Conservation (phyloP, 2,113 vertebrate genomes). For the Rhinogobius similis region DNA sequence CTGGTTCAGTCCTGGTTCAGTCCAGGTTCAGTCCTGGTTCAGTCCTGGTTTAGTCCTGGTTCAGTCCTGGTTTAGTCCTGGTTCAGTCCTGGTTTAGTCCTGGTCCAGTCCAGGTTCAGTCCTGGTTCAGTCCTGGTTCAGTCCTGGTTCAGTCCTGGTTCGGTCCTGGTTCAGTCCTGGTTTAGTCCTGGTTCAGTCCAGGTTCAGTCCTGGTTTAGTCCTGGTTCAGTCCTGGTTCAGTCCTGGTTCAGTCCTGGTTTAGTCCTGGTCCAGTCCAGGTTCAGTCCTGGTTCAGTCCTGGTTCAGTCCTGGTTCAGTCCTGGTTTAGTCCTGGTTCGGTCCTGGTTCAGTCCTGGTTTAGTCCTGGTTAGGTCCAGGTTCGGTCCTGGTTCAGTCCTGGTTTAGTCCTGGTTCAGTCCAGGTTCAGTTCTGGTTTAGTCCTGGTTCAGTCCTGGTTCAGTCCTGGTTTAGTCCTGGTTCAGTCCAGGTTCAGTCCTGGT, state of each 20-base stretch:
- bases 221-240: too few species aligned
- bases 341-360: background rate
- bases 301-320: background rate
- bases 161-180: background rate
- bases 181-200: background rate
- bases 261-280: background rate
- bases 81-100: background rate
- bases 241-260: background rate
- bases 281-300: background rate
- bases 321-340: background rate
- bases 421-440: background rate
- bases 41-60: background rate
- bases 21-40: background rate
- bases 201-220: background rate
- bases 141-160: background rate
- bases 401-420: background rate
- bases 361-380: background rate
- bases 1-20: background rate
- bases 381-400: background rate
- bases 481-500: background rate
- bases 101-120: too few species aligned
- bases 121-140: background rate
- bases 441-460: background rate
- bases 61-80: background rate
- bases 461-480: background rate